Evolutionary conservation across 1,140 invertebrate genomes (phyloP), one percentile per base, ranked within the genome.

Genomic region (Neocloeon triangulifer): DNA sequence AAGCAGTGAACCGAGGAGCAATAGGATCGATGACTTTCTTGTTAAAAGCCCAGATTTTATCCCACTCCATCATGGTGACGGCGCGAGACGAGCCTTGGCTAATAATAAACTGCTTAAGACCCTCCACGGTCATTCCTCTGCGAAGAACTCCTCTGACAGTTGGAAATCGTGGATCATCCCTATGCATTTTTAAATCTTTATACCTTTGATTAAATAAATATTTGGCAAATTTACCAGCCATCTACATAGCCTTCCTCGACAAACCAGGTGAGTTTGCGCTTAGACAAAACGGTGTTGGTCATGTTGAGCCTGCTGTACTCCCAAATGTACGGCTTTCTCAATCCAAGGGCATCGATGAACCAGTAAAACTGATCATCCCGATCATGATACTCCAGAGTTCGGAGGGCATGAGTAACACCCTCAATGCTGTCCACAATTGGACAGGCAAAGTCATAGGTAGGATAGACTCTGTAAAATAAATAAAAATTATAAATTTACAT

Each of bases 61-160:
- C 94, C 95, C 95, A 99, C 49, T 96, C 91, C 95, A 99, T 99
- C 46, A 89, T 88, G 2, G 95, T 89, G 3, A 98, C 88, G 7
- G 91, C 86, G 40, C 80, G 66, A 15, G 91, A 96, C 25, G 91
- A 96, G 28, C 95, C 95, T 62, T 99, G 95, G n/a, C 92, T 86
- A 21, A 92, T 73, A 41, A 99, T 97, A 48, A 99, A 99, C 56
- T 97, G 82, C 43, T 88, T 84, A 5, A 99, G 56, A 2, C 85
- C 94, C 49, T 95, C 84, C 10, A 98, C 86, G 1, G 91, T 95
- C 80, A 99, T 80, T 21, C 95, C 95, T 43, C 85, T 64, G 20
- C 95, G 64, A 9, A 99, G 55, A 37, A 99, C 78, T 14, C 95
- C 95, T 34, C 94, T 66, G 2, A 99, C 92, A 1, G 95, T 99